These are phyloP conservation scores for Chaetura pelagica DNA, from an alignment of 2,113 vertebrate species.

Conservation along the genomic window DNA sequence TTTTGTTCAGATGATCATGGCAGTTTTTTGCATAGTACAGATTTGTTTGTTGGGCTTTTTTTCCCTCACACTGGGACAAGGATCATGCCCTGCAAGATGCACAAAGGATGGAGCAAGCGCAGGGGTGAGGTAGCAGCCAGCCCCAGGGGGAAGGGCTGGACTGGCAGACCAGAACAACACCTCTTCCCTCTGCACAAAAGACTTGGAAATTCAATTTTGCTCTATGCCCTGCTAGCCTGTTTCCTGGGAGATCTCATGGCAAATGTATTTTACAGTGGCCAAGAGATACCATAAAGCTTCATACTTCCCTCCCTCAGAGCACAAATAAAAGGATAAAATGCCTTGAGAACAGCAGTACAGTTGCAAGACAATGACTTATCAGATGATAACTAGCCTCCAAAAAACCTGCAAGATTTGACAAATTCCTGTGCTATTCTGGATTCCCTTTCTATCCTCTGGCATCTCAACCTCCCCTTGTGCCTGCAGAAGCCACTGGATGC, in stretches of 20 bases:
- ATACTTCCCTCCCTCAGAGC: not conserved
- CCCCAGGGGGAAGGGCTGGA: not conserved
- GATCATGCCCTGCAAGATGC: accelerated
- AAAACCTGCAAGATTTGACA: not conserved
- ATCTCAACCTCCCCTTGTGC: not conserved
- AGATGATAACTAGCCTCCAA: not conserved
- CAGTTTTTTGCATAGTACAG: not conserved
- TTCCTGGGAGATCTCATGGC: not conserved
- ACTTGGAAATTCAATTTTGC: not conserved
- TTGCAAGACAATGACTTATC: not conserved
- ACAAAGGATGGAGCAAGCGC: not conserved
- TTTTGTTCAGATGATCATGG: not conserved
- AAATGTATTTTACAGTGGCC: not conserved
- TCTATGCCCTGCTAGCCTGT: not conserved
- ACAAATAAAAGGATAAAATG: not conserved
- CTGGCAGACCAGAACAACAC: not conserved
- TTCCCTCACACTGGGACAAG: not conserved
- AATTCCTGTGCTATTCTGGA: not conserved
- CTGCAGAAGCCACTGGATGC: not conserved
- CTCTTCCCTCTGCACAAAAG: not conserved
- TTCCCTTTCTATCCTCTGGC: not conserved
- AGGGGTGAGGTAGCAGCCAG: not conserved
- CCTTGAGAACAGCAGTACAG: not conserved
- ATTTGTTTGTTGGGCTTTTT: not conserved
- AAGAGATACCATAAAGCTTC: not conserved